Evolutionary conservation across 2,113 vertebrate species (phyloP).

Genomic region (Malurus elegans): DNA sequence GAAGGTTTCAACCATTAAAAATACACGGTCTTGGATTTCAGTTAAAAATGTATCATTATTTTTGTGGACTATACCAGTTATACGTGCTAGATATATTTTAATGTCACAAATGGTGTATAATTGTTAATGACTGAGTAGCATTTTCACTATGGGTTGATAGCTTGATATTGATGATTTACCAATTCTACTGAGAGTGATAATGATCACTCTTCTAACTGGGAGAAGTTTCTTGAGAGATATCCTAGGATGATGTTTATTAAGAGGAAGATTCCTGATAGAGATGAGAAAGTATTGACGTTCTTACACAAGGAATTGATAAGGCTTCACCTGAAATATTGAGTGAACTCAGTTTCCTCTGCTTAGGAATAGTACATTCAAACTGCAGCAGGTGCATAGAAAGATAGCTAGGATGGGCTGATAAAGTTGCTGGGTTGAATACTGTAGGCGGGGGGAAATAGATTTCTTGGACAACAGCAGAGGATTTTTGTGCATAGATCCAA

Average conservation of each 20-base stretch:
- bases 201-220: neutral
- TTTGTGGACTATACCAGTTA: neutral
- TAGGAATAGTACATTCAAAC: neutral
- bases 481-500: neutral
- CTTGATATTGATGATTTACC: neutral
- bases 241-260: neutral
- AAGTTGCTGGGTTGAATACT: neutral
- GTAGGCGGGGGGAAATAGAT: neutral
- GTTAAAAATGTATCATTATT: neutral
- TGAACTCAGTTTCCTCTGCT: neutral
- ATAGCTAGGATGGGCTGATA: neutral
- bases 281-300: neutral
- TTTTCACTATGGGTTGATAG: neutral
- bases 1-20: neutral
- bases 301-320: neutral
- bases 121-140: neutral
- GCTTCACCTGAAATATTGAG: neutral
- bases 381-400: neutral
- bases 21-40: neutral
- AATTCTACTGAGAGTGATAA: neutral
- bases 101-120: neutral
- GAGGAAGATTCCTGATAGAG: neutral
- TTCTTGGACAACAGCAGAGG: neutral
- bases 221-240: neutral
- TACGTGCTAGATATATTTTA: rapidly evolving